Evolutionary conservation across 35 echinoderm and acorn worm genomes (phyloP).

Genomic region (Eucidaris tribuloides): DNA sequence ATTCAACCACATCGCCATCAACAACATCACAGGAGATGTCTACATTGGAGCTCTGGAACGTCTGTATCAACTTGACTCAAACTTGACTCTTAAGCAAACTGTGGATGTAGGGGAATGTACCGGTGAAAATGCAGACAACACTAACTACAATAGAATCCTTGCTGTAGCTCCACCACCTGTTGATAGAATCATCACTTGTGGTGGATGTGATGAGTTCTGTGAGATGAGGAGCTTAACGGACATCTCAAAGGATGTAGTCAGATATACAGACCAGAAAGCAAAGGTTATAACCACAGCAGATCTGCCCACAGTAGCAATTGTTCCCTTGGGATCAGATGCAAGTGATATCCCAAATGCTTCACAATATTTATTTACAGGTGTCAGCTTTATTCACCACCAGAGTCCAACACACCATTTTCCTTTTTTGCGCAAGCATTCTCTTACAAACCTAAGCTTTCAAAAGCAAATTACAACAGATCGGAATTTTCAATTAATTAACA

Average conservation of each 20-base stretch:
- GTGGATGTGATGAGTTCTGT: slow-evolving; percentile 33
- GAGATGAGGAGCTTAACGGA: slow-evolving; percentile 24
- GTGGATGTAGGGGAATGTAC: neutral
- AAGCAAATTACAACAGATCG: neutral
- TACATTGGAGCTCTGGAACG: slow-evolving; percentile 41
- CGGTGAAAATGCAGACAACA: neutral
- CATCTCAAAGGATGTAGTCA: neutral
- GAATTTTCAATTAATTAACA: neutral
- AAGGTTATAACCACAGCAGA: slow-evolving; percentile 18
- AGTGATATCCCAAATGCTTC: neutral
- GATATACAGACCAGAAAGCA: neutral
- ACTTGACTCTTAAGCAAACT: neutral
- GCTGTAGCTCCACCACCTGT: slow-evolving; percentile 24
- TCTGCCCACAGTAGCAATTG: neutral
- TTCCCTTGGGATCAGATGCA: slow-evolving; percentile 3
- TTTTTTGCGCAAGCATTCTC: too few relatives aligned
- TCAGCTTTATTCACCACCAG: too few relatives aligned
- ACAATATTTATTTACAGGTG: neutral
- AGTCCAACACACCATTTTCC: too few relatives aligned
- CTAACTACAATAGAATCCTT: slow-evolving; percentile 30
- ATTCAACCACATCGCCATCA: slow-evolving; percentile 34
- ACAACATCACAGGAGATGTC: slow-evolving; percentile 35
- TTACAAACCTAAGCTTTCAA: too few relatives aligned
- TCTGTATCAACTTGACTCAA: slow-evolving; percentile 29
- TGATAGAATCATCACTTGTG: slow-evolving; percentile 44